Conservation (phyloP, 2,888 invertebrate species). For the Salticus scenicus region DNA sequence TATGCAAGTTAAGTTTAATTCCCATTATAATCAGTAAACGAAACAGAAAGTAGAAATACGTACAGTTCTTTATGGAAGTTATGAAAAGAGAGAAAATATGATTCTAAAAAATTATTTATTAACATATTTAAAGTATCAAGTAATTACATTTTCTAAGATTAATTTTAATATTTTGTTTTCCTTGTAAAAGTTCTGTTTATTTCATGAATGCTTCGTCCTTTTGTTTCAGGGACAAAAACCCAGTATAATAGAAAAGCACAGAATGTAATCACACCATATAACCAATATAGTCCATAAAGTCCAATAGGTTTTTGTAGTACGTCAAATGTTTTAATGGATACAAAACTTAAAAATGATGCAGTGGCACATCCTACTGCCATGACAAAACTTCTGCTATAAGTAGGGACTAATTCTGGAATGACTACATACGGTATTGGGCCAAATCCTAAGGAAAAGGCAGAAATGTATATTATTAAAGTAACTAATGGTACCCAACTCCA, state of each 20-base stretch:
- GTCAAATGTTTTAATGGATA: neutral
- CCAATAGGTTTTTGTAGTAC: neutral
- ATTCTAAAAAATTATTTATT: too few relatives aligned
- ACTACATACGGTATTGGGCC: slow-evolving; percentile 76
- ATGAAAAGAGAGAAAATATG: too few relatives aligned
- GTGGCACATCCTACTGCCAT: neutral
- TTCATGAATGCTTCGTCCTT: slow-evolving; percentile 17
- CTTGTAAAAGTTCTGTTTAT: too few relatives aligned
- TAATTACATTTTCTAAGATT: too few relatives aligned
- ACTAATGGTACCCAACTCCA: slow-evolving; percentile 73
- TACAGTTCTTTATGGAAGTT: too few relatives aligned
- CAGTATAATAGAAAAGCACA: neutral
- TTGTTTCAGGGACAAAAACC: slow-evolving; percentile 32
- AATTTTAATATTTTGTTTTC: too few relatives aligned
- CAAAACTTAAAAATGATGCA: neutral
- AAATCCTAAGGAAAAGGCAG: slow-evolving; percentile 76
- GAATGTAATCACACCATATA: slow-evolving; percentile 4
- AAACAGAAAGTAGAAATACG: too few relatives aligned
- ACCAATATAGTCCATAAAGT: slow-evolving; percentile 29
- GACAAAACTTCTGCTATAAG: slow-evolving; percentile 5
- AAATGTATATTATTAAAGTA: slow-evolving; percentile 75
- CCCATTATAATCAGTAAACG: too few relatives aligned
- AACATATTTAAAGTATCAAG: too few relatives aligned
- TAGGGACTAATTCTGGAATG: slow-evolving; percentile 73
- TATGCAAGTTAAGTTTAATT: too few relatives aligned